Base-by-base conservation (phyloP, 1,140 invertebrate genomes). In the Panulirus ornatus region DNA sequence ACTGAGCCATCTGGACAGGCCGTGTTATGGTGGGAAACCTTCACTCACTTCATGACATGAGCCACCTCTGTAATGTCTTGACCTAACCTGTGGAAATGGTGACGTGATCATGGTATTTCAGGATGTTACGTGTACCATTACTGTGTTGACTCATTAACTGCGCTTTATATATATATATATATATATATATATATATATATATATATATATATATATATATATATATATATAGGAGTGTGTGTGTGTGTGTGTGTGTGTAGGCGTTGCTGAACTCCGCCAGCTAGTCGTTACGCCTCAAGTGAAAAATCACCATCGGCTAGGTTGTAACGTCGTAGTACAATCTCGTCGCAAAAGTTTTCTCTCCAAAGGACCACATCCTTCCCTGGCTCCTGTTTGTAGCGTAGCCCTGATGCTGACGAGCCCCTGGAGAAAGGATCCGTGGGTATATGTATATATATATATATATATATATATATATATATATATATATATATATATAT, bases 181-280 rank as follows among this genome's bases (percentile, higher is more conserved):
- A 58, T 58, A 58, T 58, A 58, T 58, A 58, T 58, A 58, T 58
- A 58, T 58, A 58, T 58, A 58, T 58, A 58, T 58, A 58, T 5
- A 73, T 73, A 73, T 73, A 73, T 73, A 73, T 73, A 73, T 73
- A 73, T 5, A 73, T 73, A 73, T 73, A 73, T 5, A 73, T 73
- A 73, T 73, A 73, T 73, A 73, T 73, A 73, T 73, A 73, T 73
- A 73, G 14, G 30, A 22, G 30, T 73, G 30, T 73, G 30, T 73
- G 30, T 73, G 30, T 73, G 30, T 73, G 30, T 1, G 30, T 73
- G 30, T 73, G 30, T 73, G 14, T 73, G 14, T 73, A 36, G 14
- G 30, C 34, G 14, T 73, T 34, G 0, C 36, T 8, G 8, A 63
- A 27, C 58, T 63, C 6, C 19, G 27, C 27, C 27, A 22, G 19